phyloP scores from a whole-genome alignment of 2,113 vertebrate genomes.

The Elephantulus edwardii region DNA sequence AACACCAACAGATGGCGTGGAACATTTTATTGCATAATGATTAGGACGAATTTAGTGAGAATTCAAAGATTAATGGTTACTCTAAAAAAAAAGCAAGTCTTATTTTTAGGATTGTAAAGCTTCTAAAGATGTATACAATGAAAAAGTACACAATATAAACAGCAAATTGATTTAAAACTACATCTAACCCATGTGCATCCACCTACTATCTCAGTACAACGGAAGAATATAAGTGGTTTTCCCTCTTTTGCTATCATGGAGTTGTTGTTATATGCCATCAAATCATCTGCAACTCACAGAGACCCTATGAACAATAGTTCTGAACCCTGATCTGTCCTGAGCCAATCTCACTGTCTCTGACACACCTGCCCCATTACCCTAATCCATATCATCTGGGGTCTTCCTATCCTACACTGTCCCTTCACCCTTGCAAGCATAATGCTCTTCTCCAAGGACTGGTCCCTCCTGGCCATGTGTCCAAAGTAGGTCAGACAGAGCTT shows the following conservation, averaged over 20 bases:
- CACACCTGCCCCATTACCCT: too few relatives aligned
- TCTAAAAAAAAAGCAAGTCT: conserved; percentile 48
- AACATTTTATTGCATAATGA: conserved; percentile 17
- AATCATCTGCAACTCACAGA: too few relatives aligned
- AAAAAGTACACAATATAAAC: not conserved
- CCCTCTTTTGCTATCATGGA: not conserved
- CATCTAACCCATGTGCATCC: accelerated
- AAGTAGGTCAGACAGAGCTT: too few relatives aligned
- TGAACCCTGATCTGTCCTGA: too few relatives aligned
- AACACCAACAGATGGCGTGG: conserved; percentile 11
- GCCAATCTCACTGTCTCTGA: too few relatives aligned
- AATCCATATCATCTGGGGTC: too few relatives aligned
- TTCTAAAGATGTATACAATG: not conserved
- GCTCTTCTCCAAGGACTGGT: too few relatives aligned
- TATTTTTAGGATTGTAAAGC: not conserved
- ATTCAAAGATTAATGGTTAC: conserved; percentile 10
- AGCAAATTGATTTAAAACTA: conserved; percentile 5
- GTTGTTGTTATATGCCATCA: too few relatives aligned
- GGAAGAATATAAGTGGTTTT: not conserved
- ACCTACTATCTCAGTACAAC: not conserved
- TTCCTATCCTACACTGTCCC: too few relatives aligned
- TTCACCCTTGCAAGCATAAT: too few relatives aligned
- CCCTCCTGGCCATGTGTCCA: too few relatives aligned
- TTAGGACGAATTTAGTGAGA: conserved; percentile 37
- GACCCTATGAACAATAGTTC: too few relatives aligned